phyloP scores from a whole-genome alignment of 2,888 invertebrate species.

The Dynastes tityus region DNA sequence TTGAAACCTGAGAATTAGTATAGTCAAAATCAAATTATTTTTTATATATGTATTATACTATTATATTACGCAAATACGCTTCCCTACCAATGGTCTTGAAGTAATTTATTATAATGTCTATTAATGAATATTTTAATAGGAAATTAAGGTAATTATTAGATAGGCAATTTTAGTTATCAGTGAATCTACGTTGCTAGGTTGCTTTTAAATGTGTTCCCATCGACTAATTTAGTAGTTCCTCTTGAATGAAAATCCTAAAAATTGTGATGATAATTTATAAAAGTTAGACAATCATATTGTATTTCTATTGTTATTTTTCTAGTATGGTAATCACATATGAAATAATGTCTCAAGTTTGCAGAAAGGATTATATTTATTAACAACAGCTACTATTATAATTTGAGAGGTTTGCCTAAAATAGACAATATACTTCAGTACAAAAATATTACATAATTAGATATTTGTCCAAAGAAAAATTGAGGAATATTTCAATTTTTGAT shows the following conservation, averaged over 20 bases:
- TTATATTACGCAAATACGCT: too few relatives aligned
- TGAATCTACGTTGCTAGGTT: too few relatives aligned
- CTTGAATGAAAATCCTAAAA: neutral
- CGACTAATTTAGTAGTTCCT: neutral
- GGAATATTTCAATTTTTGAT: too few relatives aligned
- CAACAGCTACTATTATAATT: neutral
- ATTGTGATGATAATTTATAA: constrained; percentile 2
- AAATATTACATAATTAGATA: too few relatives aligned
- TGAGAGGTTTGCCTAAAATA: neutral
- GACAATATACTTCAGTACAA: too few relatives aligned
- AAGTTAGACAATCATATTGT: neutral
- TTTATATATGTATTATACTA: too few relatives aligned
- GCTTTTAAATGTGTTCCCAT: too few relatives aligned
- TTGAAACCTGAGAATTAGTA: too few relatives aligned
- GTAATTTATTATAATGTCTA: neutral
- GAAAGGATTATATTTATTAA: neutral
- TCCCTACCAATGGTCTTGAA: too few relatives aligned
- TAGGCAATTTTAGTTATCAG: too few relatives aligned
- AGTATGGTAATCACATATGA: constrained; percentile 2
- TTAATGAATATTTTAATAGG: neutral
- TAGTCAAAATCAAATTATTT: too few relatives aligned
- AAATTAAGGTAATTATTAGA: neutral
- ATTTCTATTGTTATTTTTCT: neutral
- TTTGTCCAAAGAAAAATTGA: too few relatives aligned
- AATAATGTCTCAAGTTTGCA: neutral